These are phyloP conservation scores for Amazona guildingii DNA, from an alignment of 2,113 vertebrate species.

Conservation along the genomic window DNA sequence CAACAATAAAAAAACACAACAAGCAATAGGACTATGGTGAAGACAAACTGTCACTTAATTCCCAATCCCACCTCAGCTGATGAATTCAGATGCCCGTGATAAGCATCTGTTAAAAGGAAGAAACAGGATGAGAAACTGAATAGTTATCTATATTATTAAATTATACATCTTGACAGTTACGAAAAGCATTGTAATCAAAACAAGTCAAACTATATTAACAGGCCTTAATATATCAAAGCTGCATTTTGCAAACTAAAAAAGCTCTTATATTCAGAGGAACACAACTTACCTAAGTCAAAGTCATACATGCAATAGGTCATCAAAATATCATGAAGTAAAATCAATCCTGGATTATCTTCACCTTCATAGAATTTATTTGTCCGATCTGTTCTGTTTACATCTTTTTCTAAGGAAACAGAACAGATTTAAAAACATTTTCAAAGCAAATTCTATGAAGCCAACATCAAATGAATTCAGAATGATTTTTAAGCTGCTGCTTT, in stretches of 20 bases:
- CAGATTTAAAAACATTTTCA: constrained; percentile 54
- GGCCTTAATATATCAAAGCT: not conserved
- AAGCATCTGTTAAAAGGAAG: not conserved
- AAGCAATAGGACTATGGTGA: not conserved
- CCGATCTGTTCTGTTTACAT: constrained; percentile 95
- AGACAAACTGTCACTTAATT: not conserved
- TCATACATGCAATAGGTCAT: constrained; percentile 99
- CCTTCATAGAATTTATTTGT: constrained; percentile 97
- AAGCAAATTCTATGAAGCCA: constrained; percentile 53
- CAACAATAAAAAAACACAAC: not conserved
- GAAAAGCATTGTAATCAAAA: not conserved
- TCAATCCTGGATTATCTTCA: constrained; percentile 91
- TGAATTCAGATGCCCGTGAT: not conserved
- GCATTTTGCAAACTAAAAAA: not conserved
- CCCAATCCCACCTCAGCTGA: not conserved
- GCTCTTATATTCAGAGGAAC: not conserved
- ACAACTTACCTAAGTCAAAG: constrained; percentile 93
- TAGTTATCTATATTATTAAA: not conserved
- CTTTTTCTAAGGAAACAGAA: constrained; percentile 85
- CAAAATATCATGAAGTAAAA: constrained; percentile 95
- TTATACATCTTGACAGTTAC: not conserved
- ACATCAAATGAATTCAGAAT: constrained; percentile 32
- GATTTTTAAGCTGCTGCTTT: constrained; percentile 29
- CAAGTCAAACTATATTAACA: not conserved
- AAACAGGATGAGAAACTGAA: not conserved